Conservation (phyloP, 2,113 vertebrate genomes). For the Psilopogon haemacephalus region DNA sequence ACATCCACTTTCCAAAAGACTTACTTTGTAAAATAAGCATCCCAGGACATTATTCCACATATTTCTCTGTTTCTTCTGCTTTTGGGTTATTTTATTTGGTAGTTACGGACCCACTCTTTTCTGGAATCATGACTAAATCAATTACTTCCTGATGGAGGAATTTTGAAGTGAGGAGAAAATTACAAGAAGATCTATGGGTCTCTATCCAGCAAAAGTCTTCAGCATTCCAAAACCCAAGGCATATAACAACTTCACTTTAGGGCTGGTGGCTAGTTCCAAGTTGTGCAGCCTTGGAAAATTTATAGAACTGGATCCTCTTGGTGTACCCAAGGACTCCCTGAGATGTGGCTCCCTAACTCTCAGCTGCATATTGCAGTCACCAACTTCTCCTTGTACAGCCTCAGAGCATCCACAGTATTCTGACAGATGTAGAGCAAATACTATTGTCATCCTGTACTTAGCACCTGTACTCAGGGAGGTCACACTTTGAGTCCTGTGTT, state of each 20-base stretch:
- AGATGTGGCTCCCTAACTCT: fast-evolving
- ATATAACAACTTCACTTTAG: background rate
- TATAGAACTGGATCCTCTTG: background rate
- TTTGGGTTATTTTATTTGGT: background rate
- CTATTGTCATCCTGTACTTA: no score
- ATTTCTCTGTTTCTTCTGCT: background rate
- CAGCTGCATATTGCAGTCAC: background rate
- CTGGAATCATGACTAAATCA: background rate
- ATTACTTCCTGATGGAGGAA: background rate
- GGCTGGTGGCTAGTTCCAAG: background rate
- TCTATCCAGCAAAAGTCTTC: background rate
- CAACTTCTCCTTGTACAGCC: background rate
- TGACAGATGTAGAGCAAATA: background rate
- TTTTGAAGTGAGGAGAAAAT: background rate
- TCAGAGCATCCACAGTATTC: fast-evolving
- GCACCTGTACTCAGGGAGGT: no score
- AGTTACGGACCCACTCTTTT: background rate
- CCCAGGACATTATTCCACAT: background rate
- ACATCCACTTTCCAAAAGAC: background rate
- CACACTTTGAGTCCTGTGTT: no score
- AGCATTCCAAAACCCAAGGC: background rate
- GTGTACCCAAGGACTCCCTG: background rate
- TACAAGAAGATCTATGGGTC: background rate
- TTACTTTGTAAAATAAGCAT: background rate
- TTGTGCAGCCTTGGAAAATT: background rate